Conservation (phyloP, 2,888 invertebrate genomes). For the Ryuthela nishihirai region DNA sequence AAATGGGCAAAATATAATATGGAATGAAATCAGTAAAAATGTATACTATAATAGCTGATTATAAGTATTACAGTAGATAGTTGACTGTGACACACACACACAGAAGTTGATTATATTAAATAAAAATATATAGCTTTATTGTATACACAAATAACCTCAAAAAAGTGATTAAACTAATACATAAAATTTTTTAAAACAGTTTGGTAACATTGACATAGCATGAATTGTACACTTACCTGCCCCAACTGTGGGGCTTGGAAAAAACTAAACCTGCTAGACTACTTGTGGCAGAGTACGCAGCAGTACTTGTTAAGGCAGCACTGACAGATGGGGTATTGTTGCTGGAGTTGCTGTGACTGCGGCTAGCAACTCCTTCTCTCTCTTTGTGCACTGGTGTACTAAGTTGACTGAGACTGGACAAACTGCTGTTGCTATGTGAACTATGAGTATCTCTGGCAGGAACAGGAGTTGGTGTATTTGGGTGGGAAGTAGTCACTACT, state of each 20-base stretch:
- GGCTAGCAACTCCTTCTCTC: slow-evolving; percentile 15
- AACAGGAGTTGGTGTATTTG: slow-evolving; percentile 31
- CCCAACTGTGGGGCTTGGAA: slow-evolving; percentile 42
- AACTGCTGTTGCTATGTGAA: slow-evolving; percentile 37
- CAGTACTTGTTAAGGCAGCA: slow-evolving; percentile 20
- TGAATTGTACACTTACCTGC: slow-evolving; percentile 41
- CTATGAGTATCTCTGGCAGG: slow-evolving; percentile 32
- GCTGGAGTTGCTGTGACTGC: slow-evolving; percentile 35
- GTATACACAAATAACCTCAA: too few relatives aligned
- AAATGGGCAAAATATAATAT: too few relatives aligned
- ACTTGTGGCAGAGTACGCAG: slow-evolving; percentile 24
- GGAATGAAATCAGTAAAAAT: too few relatives aligned
- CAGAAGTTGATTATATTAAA: too few relatives aligned
- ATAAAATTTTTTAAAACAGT: too few relatives aligned
- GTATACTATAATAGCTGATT: too few relatives aligned
- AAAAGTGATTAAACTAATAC: too few relatives aligned
- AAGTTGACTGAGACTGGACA: slow-evolving; percentile 41
- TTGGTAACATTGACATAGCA: too few relatives aligned
- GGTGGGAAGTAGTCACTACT: slow-evolving; percentile 16
- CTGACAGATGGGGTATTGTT: slow-evolving; percentile 24
- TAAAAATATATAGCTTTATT: too few relatives aligned
- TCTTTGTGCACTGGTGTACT: slow-evolving; percentile 32
- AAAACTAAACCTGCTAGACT: slow-evolving; percentile 41
- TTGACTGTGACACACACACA: too few relatives aligned
- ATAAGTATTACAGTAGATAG: too few relatives aligned